These are phyloP conservation scores for Pagetopsis macropterus DNA, from an alignment of 2,797 vertebrate species.

Conservation along the genomic window DNA sequence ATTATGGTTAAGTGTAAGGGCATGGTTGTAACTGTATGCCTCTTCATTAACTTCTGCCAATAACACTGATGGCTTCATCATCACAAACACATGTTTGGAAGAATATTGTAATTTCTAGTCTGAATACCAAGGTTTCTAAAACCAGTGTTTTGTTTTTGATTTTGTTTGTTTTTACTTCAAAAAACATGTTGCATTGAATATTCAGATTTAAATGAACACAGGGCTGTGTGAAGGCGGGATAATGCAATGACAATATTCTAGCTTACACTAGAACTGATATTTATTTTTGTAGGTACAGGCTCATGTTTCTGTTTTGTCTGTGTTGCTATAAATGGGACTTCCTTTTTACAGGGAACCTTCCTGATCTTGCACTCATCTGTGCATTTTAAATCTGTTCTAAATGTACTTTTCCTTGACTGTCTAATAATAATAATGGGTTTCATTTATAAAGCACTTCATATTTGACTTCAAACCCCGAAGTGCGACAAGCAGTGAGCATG, in stretches of 20 bases:
- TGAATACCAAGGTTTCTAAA: background rate
- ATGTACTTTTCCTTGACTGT: conserved; percentile 16
- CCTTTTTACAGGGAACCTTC: conserved; percentile 7
- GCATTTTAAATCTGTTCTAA: conserved; percentile 23
- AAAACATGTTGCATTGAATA: background rate
- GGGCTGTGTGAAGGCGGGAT: too few relatives aligned
- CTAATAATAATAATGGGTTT: too few relatives aligned
- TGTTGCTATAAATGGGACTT: too few relatives aligned
- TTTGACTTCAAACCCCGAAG: too few relatives aligned
- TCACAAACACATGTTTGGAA: background rate
- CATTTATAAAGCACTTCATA: too few relatives aligned
- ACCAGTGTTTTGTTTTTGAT: too few relatives aligned
- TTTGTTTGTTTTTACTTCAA: background rate
- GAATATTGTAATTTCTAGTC: background rate
- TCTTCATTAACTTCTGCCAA: background rate
- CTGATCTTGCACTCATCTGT: conserved; percentile 6
- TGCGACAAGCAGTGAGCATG: too few relatives aligned
- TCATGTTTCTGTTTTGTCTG: too few relatives aligned
- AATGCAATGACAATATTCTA: too few relatives aligned
- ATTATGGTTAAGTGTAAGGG: background rate
- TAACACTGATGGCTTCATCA: background rate
- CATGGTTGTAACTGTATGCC: background rate
- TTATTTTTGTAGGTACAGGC: too few relatives aligned
- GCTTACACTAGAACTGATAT: too few relatives aligned
- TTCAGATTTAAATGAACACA: background rate